Conservation (phyloP, 2,797 vertebrate species). For the Spheniscus humboldti region DNA sequence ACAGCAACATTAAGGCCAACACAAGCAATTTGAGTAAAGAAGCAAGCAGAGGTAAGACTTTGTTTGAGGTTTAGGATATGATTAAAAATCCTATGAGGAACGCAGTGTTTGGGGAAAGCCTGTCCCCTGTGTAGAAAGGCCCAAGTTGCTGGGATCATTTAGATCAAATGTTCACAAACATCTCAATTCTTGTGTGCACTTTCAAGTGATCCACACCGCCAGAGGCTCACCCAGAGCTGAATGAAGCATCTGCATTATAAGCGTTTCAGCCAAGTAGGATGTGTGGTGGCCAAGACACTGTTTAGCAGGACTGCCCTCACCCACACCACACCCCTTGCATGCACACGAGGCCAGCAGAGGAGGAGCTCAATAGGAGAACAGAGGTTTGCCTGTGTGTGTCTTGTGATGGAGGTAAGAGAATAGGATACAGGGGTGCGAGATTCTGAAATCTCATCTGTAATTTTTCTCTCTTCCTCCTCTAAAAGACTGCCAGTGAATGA, state of each 20-base stretch:
- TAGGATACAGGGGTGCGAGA: neutral
- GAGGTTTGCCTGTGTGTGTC: neutral
- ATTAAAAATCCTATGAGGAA: neutral
- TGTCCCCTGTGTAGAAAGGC: neutral
- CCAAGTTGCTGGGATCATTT: neutral
- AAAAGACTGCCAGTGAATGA: neutral
- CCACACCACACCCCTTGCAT: neutral
- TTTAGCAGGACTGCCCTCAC: neutral
- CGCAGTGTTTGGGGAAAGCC: neutral
- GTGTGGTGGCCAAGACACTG: neutral
- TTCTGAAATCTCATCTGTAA: neutral
- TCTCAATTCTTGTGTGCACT: neutral
- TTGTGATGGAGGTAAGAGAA: neutral
- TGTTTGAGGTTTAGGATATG: neutral
- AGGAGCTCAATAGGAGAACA: neutral
- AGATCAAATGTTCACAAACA: neutral
- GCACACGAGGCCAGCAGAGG: fast-evolving
- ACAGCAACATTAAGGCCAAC: neutral
- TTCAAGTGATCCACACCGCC: neutral
- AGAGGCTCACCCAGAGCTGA: neutral
- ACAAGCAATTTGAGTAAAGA: neutral
- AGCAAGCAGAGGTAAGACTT: neutral
- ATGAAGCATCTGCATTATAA: neutral
- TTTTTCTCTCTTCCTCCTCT: neutral
- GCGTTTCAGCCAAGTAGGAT: neutral